A percentile compares a stretch with the other conserved stretches of the same genome.
Evolutionary conservation across 2,797 vertebrate species (phyloP).

Genomic region (Meriones psammophilus): DNA sequence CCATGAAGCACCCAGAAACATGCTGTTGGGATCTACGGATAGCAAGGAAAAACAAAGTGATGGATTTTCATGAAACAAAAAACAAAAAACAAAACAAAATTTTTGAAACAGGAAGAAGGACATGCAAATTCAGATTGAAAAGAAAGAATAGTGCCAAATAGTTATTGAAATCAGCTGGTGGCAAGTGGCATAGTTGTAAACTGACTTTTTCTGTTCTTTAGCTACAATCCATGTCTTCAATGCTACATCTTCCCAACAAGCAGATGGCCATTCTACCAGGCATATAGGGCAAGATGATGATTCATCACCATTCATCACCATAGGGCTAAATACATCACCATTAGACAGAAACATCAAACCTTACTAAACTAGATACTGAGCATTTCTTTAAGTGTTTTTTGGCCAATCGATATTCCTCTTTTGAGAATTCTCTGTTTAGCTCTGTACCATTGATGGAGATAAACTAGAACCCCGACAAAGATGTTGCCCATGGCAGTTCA

Average conservation of each 20-base stretch:
- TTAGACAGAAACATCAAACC: background rate
- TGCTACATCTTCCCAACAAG: background rate
- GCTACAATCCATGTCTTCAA: background rate
- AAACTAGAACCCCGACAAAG: too few relatives aligned
- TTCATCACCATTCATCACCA: too few relatives aligned
- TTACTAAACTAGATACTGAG: background rate
- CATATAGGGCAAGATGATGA: background rate
- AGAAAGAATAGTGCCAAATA: background rate
- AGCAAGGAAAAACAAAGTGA: slow-evolving; percentile 5
- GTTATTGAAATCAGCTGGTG: background rate
- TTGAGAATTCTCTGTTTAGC: too few relatives aligned
- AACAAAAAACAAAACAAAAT: too few relatives aligned
- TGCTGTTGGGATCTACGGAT: background rate
- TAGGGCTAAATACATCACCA: background rate
- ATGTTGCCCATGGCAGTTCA: too few relatives aligned
- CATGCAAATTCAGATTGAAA: slow-evolving; percentile 37
- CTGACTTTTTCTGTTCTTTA: background rate
- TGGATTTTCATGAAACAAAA: background rate
- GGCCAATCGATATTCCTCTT: too few relatives aligned
- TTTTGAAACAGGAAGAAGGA: background rate
- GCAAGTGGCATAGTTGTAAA: background rate
- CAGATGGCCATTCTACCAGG: background rate
- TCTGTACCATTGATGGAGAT: too few relatives aligned
- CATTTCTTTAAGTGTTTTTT: too few relatives aligned
- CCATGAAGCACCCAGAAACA: background rate